Conservation (phyloP, 2,888 invertebrate genomes). For the Mylabris sibirica region DNA sequence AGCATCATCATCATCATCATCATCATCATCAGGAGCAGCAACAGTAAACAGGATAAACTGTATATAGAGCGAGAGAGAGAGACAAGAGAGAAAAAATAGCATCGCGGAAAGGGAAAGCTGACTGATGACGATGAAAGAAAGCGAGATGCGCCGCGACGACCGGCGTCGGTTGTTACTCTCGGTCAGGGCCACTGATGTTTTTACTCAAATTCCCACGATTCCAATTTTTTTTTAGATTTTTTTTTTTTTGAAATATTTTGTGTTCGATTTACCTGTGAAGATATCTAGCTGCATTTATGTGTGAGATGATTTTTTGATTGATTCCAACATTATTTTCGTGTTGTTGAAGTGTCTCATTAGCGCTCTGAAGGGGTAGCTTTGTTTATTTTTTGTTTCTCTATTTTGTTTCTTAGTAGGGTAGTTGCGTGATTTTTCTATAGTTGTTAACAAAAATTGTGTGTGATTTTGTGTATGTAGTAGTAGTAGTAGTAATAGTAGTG, state of each 20-base stretch:
- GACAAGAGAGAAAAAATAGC: constrained; percentile 40
- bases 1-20: constrained; percentile 53
- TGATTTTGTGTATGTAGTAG: constrained; percentile 31
- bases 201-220: constrained; percentile 10
- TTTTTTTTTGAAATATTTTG: background rate
- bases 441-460: constrained; percentile 26
- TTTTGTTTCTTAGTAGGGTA: no score
- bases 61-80: background rate
- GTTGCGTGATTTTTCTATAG: constrained; percentile 31
- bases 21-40: constrained; percentile 50
- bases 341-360: background rate
- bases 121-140: constrained; percentile 35
- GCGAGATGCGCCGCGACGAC: constrained; percentile 41
- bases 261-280: background rate
- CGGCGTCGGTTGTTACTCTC: constrained; percentile 30
- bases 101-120: constrained; percentile 50
- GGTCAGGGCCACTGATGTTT: constrained; percentile 46
- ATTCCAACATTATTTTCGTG: background rate
- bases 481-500: no score
- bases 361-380: background rate
- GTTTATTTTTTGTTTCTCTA: constrained; percentile 17
- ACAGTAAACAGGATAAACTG: background rate
- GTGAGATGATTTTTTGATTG: background rate
- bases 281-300: background rate
- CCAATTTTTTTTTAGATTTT: background rate